phyloP scores from a whole-genome alignment of 2,113 vertebrate genomes.

The Petroica traversi region DNA sequence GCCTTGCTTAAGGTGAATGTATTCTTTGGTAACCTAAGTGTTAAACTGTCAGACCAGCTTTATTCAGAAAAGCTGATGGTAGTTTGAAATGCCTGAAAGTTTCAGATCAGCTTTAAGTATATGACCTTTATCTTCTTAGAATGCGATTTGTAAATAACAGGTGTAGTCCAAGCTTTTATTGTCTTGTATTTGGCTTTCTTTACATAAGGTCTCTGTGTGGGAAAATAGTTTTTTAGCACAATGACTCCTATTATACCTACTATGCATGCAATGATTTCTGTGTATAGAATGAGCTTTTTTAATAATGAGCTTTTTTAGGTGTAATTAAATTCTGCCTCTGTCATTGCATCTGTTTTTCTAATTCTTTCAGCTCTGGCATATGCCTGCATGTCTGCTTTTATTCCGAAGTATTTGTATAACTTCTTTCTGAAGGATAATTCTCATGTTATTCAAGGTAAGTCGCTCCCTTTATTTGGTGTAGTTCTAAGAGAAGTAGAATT shows the following conservation, averaged over 20 bases:
- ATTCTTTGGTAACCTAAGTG: neutral
- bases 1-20: neutral
- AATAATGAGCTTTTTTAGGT: neutral
- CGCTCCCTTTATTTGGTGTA: neutral
- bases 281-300: neutral
- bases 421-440: constrained; percentile 99
- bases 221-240: neutral
- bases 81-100: neutral
- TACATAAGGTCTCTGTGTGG: neutral
- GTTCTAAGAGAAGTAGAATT: neutral
- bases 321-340: neutral
- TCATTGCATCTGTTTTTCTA: neutral
- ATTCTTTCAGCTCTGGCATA: constrained; percentile 89
- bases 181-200: neutral
- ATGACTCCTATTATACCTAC: neutral
- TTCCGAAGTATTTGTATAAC: constrained; percentile 98
- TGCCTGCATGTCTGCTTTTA: constrained; percentile 98
- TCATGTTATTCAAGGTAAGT: constrained; percentile 97
- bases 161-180: neutral
- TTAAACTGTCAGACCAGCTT: neutral
- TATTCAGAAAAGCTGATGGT: neutral
- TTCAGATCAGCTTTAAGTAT: neutral
- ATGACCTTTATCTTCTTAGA: neutral
- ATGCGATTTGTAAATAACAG: neutral
- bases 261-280: neutral